Evolutionary conservation across 2,113 vertebrate species (phyloP).

Genomic region (Fulmarus glacialis): DNA sequence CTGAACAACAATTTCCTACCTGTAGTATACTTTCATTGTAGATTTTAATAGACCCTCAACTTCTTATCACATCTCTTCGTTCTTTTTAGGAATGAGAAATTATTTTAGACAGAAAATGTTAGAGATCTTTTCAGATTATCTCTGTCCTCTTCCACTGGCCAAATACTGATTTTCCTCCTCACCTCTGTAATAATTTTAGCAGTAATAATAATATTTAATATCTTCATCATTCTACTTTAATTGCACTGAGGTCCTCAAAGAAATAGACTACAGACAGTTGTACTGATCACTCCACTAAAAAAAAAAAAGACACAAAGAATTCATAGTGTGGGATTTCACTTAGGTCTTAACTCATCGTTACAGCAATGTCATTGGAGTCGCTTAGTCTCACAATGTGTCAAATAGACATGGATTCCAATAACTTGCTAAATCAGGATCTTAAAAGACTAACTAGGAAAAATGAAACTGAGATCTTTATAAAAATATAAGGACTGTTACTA

Average conservation of each 20-base stretch:
- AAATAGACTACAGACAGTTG: not conserved
- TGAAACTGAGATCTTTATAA: not conserved
- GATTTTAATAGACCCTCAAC: not conserved
- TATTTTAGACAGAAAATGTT: not conserved
- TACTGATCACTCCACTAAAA: not conserved
- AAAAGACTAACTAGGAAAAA: not conserved
- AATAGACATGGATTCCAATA: not conserved
- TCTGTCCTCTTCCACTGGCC: not conserved
- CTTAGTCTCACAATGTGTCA: not conserved
- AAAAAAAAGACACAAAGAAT: not conserved
- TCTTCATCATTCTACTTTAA: not conserved
- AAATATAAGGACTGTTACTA: not conserved
- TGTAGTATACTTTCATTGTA: not conserved
- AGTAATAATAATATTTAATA: not conserved
- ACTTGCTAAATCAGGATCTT: not conserved
- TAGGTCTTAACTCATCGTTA: not conserved
- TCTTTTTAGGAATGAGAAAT: not conserved
- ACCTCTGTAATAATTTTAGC: not conserved
- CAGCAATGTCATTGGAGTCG: not conserved
- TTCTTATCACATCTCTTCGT: not conserved
- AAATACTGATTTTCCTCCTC: not conserved
- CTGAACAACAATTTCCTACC: not conserved
- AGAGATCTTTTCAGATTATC: not conserved
- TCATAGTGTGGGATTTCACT: not conserved
- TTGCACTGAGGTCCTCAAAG: not conserved